phyloP scores from a whole-genome alignment of 2,797 vertebrate genomes.

The Takifugu ocellatus region DNA sequence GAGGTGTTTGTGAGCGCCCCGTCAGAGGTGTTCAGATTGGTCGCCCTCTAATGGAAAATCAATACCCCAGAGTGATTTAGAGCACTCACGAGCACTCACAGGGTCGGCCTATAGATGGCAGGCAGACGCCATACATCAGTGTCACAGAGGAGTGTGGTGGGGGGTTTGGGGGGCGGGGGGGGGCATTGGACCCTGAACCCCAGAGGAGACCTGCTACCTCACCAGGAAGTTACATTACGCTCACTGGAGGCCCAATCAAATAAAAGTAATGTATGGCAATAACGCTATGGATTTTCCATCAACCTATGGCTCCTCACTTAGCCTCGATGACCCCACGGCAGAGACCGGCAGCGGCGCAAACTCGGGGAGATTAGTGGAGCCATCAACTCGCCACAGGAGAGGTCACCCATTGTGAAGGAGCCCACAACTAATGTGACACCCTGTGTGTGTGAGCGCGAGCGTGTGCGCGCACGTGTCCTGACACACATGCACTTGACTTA shows the following conservation, averaged over 20 bases:
- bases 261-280: constrained; percentile 79
- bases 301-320: constrained; percentile 73
- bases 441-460: constrained; percentile 4
- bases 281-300: constrained; percentile 80
- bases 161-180: no score
- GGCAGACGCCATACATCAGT: constrained; percentile 54
- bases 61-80: constrained; percentile 73
- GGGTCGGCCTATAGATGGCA: constrained; percentile 41
- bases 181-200: constrained; percentile 31
- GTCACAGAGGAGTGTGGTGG: constrained; percentile 44
- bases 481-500: not conserved
- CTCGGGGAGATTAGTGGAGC: constrained; percentile 67
- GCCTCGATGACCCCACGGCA: constrained; percentile 55
- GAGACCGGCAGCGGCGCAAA: constrained; percentile 44
- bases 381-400: constrained; percentile 51
- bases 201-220: constrained; percentile 31
- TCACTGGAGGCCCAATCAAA: constrained; percentile 67
- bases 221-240: constrained; percentile 45
- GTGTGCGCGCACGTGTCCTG: not conserved
- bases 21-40: constrained; percentile 57
- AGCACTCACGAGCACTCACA: constrained; percentile 60
- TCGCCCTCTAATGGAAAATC: constrained; percentile 73
- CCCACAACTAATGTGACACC: constrained; percentile 26
- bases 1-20: constrained; percentile 62
- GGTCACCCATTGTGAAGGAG: constrained; percentile 51